Evolutionary conservation across 1,140 invertebrate species (phyloP).

Genomic region (Agrilus planipennis): DNA sequence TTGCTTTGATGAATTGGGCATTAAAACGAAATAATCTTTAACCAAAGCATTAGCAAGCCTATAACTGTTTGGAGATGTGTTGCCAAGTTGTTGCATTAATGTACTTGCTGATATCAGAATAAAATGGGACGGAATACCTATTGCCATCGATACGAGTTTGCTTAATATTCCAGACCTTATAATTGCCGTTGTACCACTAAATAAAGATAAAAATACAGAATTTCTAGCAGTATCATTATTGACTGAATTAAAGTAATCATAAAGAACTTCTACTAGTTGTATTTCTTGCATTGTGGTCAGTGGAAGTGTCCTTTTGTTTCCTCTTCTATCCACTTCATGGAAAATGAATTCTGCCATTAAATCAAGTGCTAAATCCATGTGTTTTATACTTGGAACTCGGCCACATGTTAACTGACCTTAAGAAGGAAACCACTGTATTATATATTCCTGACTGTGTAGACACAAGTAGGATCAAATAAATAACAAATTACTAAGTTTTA

Average conservation of each 20-base stretch:
- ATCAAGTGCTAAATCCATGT: conserved; percentile 54
- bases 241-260: conserved; percentile 57
- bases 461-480: conserved; percentile 7
- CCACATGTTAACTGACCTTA: conserved; percentile 36
- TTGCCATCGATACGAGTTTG: conserved; percentile 64
- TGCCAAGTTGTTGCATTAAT: conserved; percentile 74
- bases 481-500: conserved; percentile 19
- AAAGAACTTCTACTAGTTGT: conserved; percentile 61
- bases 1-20: conserved; percentile 49
- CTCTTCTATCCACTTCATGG: conserved; percentile 56
- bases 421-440: conserved; percentile 6
- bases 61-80: conserved; percentile 56
- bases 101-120: conserved; percentile 64
- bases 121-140: conserved; percentile 57
- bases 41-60: conserved; percentile 61
- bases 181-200: conserved; percentile 52
- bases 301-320: conserved; percentile 39
- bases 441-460: conserved; percentile 9
- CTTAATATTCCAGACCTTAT: conserved; percentile 58
- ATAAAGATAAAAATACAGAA: conserved; percentile 67
- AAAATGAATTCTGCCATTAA: conserved; percentile 75
- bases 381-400: conserved; percentile 38
- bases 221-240: conserved; percentile 62
- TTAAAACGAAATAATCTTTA: conserved; percentile 65
- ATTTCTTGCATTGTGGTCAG: conserved; percentile 58